Evolutionary conservation across 2,113 vertebrate genomes (phyloP).

Genomic region (Psammodynastes pulverulentus): DNA sequence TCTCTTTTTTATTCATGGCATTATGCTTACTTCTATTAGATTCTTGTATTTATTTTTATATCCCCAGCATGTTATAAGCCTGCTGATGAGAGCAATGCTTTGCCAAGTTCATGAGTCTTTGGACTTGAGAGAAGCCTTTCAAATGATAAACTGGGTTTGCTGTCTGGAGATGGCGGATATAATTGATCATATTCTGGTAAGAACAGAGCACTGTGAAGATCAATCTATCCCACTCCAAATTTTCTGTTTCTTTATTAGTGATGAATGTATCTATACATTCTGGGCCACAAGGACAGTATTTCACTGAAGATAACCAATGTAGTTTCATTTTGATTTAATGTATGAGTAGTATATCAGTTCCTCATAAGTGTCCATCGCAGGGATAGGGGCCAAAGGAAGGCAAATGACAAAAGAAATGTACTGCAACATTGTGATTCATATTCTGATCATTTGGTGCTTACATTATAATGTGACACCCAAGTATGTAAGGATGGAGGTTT

Average conservation of each 20-base stretch:
- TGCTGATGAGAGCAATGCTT: slow-evolving; percentile 22
- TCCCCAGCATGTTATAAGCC: slow-evolving; percentile 25
- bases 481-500: neutral
- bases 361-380: neutral
- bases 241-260: neutral
- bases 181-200: slow-evolving; percentile 12
- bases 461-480: neutral
- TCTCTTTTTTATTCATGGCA: slow-evolving; percentile 6
- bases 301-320: slow-evolving; percentile 4
- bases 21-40: slow-evolving; percentile 37
- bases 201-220: slow-evolving; percentile 7
- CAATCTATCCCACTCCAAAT: neutral
- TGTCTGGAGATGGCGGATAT: neutral
- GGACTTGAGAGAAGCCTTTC: neutral
- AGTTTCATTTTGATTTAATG: slow-evolving; percentile 36
- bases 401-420: neutral
- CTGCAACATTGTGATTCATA: neutral
- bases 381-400: neutral
- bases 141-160: neutral
- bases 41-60: slow-evolving; percentile 21
- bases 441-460: neutral
- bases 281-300: slow-evolving; percentile 15
- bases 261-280: slow-evolving; percentile 14
- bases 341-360: slow-evolving; percentile 36
- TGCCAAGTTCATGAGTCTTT: neutral